Evolutionary conservation across 2,113 vertebrate species (phyloP).

Genomic region (Struthio camelus): DNA sequence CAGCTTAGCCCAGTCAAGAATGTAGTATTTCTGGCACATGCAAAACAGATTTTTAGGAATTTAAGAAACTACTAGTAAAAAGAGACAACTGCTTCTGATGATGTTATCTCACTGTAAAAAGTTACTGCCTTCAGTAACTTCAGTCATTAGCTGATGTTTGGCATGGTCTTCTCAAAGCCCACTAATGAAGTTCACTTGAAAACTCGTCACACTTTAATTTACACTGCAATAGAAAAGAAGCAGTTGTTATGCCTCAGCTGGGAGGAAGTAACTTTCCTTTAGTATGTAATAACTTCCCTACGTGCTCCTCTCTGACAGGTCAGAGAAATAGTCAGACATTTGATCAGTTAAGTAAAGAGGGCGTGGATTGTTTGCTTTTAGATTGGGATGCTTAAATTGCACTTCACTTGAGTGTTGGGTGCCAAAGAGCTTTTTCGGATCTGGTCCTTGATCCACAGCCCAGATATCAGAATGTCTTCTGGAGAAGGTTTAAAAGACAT

Average conservation of each 20-base stretch:
- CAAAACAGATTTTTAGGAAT: background rate
- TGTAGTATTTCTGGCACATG: background rate
- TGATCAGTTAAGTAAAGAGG: background rate
- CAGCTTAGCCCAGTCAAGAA: background rate
- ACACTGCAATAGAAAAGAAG: background rate
- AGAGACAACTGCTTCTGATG: background rate
- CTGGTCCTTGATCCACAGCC: background rate
- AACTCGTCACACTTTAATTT: constrained; percentile 12
- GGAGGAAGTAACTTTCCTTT: background rate
- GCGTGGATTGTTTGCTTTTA: background rate
- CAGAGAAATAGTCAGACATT: background rate
- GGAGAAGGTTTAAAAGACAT: background rate
- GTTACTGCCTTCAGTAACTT: background rate
- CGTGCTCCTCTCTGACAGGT: background rate
- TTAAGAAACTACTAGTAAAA: background rate
- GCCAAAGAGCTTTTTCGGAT: background rate
- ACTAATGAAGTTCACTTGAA: background rate
- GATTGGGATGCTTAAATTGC: background rate
- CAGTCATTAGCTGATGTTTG: background rate
- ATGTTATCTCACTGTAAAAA: background rate
- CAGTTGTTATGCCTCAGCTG: background rate
- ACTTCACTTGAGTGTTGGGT: background rate
- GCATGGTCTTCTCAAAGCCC: background rate
- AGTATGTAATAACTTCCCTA: background rate
- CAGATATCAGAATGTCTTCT: background rate